Evolutionary conservation across 2,797 vertebrate genomes (phyloP), one percentile per base, ranked within the genome.

Genomic region (Cygnus olor): DNA sequence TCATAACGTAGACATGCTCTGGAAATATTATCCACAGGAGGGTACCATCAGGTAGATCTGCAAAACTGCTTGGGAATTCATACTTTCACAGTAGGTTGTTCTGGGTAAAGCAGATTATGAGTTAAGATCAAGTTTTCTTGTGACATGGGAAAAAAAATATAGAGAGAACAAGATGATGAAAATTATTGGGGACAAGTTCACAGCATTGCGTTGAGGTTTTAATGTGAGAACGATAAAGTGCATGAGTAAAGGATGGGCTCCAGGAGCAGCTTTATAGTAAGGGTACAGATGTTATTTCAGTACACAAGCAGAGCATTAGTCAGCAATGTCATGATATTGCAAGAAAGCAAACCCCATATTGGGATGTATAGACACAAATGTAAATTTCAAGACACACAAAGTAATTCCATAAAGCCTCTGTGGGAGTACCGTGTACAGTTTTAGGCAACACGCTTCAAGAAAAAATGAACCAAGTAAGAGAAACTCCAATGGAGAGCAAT

Each of bases 1-100:
- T 42, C n/a, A 36, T n/a, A 71, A 44, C 0, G 0, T 2, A 32
- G 53, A 44, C 53, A 36, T 58, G 14, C 36, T 36, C 6, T 28
- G 34, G 53, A 80, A 28, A n/a, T 18, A 28, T 10, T 34, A 16
- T 64, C 54, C 6, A 2, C 36, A 25, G 78, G 47, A 56, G 36
- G 15, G 7, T 63, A 40, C 17, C 30, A 25, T 40, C 63, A 13
- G 32, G 27, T 25, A 20, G 47, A 14, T 86, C 51, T 84, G 53
- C 56, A 63, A 11, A 74, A 71, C 25, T 63, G 10, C 47, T 42
- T 30, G 22, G 36, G 32, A 77, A 66, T 30, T 47, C 53, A 24
- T 27, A 14, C 34, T 66, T 10, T 40, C 65, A 27, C 20, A 71
- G 49, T 5, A 70, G 28, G 20, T 21, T 70, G 25, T 28, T 36